Base-by-base conservation (phyloP, 2,113 vertebrate species). In the Morone saxatilis region DNA sequence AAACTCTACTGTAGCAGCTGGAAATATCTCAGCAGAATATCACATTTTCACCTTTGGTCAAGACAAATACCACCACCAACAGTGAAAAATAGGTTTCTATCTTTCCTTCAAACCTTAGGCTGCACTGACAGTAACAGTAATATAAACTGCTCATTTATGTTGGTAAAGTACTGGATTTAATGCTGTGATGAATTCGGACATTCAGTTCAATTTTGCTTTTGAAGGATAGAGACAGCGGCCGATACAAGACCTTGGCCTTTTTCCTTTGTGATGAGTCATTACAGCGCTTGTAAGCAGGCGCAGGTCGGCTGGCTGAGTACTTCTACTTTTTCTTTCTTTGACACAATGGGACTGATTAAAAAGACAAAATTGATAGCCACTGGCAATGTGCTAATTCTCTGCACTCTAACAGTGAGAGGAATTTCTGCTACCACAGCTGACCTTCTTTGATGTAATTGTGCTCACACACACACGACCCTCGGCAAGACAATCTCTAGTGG, bases 261-360 rank as follows among this genome's bases (percentile, higher is more conserved):
- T 68, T 70, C 50, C 60, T 67, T n/a, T 63, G 62, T 71, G 62
- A 78, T 83, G 81, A 86, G 59, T 88, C 67, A 82, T 86, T 76
- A 66, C 20, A 66, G 77, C 22, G 1, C 14, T 31, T 6, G 59
- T 70, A 71, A 63, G 71, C 38, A 13, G 50, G 56, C n/a, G 16
- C 2, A 62, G n/a, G 76, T 67, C 17, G 20, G 13, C 60, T 51
- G 20, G 31, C 54, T 83, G 67, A 62, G 63, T 5, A 41, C 9
- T 20, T 84, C 78, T 77, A 48, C 63, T 78, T 63, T 60, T 69
- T 57, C 70, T 78, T 14, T 68, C 48, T 67, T 43, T 81, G 79
- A 88, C 84, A 91, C 88, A 88, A 82, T 81, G 88, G 87, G 85
- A 89, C 85, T 89, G 88, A 90, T 91, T 91, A 88, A 91, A 93